A percentile compares a stretch with the other conserved stretches of the same genome.
phyloP scores from a whole-genome alignment of 2,113 vertebrate genomes.

The Perca schrenkii region DNA sequence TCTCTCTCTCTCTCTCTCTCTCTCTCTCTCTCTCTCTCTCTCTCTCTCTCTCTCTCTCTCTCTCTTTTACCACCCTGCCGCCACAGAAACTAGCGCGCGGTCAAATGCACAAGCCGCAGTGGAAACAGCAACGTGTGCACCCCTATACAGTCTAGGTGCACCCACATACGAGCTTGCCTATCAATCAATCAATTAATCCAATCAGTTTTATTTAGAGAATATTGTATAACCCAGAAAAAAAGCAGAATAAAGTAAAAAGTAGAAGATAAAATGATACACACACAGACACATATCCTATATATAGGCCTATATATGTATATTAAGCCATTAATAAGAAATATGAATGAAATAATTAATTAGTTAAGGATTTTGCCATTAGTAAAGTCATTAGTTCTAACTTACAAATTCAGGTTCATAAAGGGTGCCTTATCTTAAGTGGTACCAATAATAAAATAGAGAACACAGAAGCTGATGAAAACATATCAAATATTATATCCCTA shows the following conservation, averaged over 20 bases:
- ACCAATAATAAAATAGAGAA: not conserved
- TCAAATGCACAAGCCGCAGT: conserved; percentile 45
- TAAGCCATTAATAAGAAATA: no score
- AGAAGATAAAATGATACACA: not conserved
- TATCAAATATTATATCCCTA: not conserved
- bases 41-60: not conserved
- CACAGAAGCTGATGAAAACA: not conserved
- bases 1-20: not conserved
- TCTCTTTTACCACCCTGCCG: conserved; percentile 68
- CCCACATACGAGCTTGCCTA: not conserved
- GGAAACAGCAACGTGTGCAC: not conserved
- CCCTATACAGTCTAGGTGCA: not conserved
- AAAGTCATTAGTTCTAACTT: not conserved
- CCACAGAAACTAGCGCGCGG: conserved; percentile 83
- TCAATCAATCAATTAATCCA: not conserved
- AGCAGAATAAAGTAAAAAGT: not conserved
- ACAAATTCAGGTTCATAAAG: not conserved
- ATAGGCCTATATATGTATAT: no score
- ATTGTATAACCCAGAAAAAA: not conserved
- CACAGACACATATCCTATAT: no score
- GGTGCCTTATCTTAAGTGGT: not conserved
- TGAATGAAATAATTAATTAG: no score
- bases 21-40: not conserved
- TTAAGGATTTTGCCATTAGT: not conserved
- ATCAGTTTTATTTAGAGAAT: not conserved